Base-by-base conservation (phyloP, 2,888 invertebrate species). In the Sesia bembeciformis region DNA sequence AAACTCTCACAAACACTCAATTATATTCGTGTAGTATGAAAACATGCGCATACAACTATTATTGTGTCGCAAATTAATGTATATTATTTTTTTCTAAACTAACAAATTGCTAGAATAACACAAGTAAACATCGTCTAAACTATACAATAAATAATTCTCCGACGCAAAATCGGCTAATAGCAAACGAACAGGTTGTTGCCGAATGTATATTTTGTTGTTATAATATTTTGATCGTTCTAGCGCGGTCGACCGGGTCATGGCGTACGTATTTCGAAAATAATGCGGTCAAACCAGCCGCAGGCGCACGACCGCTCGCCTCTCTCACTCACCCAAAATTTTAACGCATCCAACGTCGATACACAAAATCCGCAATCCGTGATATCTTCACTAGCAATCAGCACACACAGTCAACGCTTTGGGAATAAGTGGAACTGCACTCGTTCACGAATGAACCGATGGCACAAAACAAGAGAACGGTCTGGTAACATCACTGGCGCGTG, bases 291-390 rank as follows among this genome's bases (percentile, higher is more conserved):
- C 87, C 84, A 84, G 86, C 84, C 82, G 79, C 84, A 74, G 76
- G 76, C 78, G 78, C 80, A 77, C 83, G 78, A 72, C 73, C 79
- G 74, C 72, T 76, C 80, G 81, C 74, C 78, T 80, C 79, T 78
- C 87, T 85, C 86, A 85, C 88, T 85, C 86, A 87, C 88, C 88
- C 85, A 78, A 87, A 87, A 86, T 87, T 81, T 86, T 78, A 86
- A 84, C 81, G 86, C 87, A 87, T 88, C 88, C 87, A 84, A 85
- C 84, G 84, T 77, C 76, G 79, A 76, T 76, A 72, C 52, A 52
- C 40, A 52, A 52, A 75, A 78, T 76, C 76, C 77, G 78, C 77
- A 79, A 82, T 82, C 79, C 74, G 79, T 81, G 70, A 74, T 75
- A 74, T 74, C 74, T 72, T 70, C 68, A 71, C 66, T 66, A 68